Base-by-base conservation (phyloP, 2,797 vertebrate species). In the Toxotes lorentzi region DNA sequence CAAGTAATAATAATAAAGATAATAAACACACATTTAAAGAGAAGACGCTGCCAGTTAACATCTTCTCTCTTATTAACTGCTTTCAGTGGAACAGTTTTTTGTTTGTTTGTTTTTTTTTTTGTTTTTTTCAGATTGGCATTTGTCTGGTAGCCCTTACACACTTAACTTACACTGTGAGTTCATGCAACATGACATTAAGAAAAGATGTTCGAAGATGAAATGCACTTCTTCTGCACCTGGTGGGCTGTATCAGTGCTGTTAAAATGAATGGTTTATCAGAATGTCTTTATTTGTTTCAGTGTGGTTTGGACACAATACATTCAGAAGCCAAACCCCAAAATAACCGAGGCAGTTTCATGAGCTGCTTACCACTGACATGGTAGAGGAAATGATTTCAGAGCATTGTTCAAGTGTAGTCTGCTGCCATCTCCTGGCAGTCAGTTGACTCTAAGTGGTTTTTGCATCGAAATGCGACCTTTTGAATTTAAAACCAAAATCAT, bases 371-470 rank as follows among this genome's bases (percentile, higher is more conserved):
- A 45, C 23, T 53, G 40, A 62, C 56, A 32, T 40, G 56, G 50
- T 16, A 38, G 35, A 32, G 73, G 27, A 35, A 66, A 63, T 1
- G 1, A 58, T 19, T 30, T 50, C 5, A 47, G 43, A 3, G 17
- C 4, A 35, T 32, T 57, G 56, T 82, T 86, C 4, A 82, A 75
- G 68, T 88, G 88, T 87, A 76, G 73, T 91, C 35, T 95, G 89
- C 92, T 90, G 88, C 92, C 94, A 93, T 91, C 95, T 95, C 32
- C 88, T 94, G 95, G 93, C 62, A 4, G 1, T 43, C 7, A 70
- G 56, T 8, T 61, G 43, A 41, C 51, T 24, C 66, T 73, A 32
- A 53, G 17, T 27, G 65, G 12, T 30, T 61, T 43, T 66, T 13
- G 4, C 40, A 57, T 57, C 47, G 34, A 60, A 45, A 43, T 61